Conservation (phyloP, 2,888 invertebrate species). For the Ornithoptera priamus region DNA sequence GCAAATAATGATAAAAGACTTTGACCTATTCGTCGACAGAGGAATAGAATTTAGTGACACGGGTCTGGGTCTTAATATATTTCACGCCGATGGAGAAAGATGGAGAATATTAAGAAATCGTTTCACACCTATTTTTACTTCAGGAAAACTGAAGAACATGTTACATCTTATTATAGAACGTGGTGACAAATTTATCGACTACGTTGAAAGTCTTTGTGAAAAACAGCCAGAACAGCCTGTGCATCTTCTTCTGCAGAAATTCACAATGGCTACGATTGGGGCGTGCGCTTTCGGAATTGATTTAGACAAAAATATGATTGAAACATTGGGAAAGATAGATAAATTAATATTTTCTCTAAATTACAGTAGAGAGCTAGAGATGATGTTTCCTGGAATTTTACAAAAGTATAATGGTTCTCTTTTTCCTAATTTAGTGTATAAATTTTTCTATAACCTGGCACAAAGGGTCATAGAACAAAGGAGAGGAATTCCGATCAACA, state of each 20-base stretch:
- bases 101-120: constrained; percentile 51
- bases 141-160: constrained; percentile 58
- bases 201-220: background rate
- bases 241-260: constrained; percentile 16
- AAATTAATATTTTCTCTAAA: constrained; percentile 24
- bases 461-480: constrained; percentile 31
- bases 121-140: constrained; percentile 55
- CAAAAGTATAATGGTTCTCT: constrained; percentile 42
- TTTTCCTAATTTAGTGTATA: constrained; percentile 38
- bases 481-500: too few species aligned
- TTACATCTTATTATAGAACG: constrained; percentile 42
- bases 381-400: constrained; percentile 52
- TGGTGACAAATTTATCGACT: constrained; percentile 13
- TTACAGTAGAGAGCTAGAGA: constrained; percentile 41
- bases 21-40: constrained; percentile 50
- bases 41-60: constrained; percentile 49
- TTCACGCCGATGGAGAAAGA: constrained; percentile 49
- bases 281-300: constrained; percentile 21
- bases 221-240: constrained; percentile 8
- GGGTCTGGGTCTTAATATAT: constrained; percentile 51
- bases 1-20: constrained; percentile 57
- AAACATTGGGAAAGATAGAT: constrained; percentile 37
- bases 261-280: constrained; percentile 15
- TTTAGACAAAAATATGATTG: constrained; percentile 12
- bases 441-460: constrained; percentile 46